Percentiles rank a stretch among this genome's conserved stretches.
These are phyloP conservation scores for Onychomys torridus DNA, from an alignment of 2,797 vertebrate genomes.

Conservation along the genomic window DNA sequence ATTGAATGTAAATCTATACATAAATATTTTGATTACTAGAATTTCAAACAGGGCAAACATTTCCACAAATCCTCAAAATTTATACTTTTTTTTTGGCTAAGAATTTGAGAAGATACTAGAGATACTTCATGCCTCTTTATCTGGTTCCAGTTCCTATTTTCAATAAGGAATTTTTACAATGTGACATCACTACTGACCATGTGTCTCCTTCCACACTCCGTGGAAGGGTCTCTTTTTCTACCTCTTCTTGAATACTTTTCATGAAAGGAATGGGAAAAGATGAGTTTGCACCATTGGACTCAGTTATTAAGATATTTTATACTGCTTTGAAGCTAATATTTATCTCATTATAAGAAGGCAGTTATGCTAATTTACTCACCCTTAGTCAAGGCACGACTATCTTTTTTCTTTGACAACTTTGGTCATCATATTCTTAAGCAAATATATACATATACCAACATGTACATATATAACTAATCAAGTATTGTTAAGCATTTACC, in stretches of 20 bases:
- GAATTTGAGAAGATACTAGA: background rate
- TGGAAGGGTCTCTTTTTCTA: background rate
- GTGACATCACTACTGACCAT: background rate
- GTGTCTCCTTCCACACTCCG: accelerated
- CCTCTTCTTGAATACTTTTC: background rate
- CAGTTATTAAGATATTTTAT: slow-evolving; percentile 27
- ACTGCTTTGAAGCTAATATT: background rate
- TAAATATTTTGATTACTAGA: background rate
- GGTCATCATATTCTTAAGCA: background rate
- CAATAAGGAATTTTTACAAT: background rate
- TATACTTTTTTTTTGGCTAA: background rate
- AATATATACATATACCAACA: background rate
- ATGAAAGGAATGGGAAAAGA: background rate
- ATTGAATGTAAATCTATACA: no score
- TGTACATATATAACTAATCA: background rate
- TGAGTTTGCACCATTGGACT: background rate
- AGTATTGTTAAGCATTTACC: background rate
- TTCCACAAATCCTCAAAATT: background rate
- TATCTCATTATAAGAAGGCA: background rate
- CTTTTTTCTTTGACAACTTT: slow-evolving; percentile 30
- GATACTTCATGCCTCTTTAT: background rate
- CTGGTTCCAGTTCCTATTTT: background rate
- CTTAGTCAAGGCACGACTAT: background rate
- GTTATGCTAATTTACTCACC: background rate
- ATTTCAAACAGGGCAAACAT: background rate